phyloP scores from a whole-genome alignment of 2,888 invertebrate genomes.

The Neuroscelio doddi region DNA sequence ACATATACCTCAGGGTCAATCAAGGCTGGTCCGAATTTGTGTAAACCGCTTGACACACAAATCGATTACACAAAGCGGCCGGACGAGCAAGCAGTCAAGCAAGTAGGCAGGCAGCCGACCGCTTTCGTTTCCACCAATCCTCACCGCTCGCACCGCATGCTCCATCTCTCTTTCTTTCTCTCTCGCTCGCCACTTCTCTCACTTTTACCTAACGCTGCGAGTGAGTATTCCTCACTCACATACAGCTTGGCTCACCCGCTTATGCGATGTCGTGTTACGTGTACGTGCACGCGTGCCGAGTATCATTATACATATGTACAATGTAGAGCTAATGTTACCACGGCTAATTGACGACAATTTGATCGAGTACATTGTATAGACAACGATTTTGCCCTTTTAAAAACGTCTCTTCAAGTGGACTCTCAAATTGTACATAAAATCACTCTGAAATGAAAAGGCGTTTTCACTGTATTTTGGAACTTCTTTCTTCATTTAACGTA shows the following conservation, averaged over 20 bases:
- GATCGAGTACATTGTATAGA: too few relatives aligned
- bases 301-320: neutral
- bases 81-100: conserved; percentile 30
- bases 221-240: neutral
- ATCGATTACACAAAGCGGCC: conserved; percentile 71
- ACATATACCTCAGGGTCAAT: conserved; percentile 74
- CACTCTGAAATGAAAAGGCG: too few relatives aligned
- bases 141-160: conserved; percentile 11
- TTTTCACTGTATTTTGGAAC: too few relatives aligned
- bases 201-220: too few relatives aligned
- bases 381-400: too few relatives aligned
- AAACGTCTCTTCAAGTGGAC: too few relatives aligned
- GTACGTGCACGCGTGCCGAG: conserved; percentile 6
- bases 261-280: neutral
- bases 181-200: conserved; percentile 21
- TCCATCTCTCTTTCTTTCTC: neutral
- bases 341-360: neutral
- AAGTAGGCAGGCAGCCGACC: conserved; percentile 18
- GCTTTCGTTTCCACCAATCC: conserved; percentile 41
- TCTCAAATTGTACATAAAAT: too few relatives aligned
- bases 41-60: conserved; percentile 74
- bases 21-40: conserved; percentile 73
- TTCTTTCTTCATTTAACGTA: too few relatives aligned
- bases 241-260: neutral
- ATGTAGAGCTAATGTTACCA: conserved; percentile 3